Evolutionary conservation across 2,888 invertebrate genomes (phyloP).

Genomic region (Reticulitermes lucifugus): DNA sequence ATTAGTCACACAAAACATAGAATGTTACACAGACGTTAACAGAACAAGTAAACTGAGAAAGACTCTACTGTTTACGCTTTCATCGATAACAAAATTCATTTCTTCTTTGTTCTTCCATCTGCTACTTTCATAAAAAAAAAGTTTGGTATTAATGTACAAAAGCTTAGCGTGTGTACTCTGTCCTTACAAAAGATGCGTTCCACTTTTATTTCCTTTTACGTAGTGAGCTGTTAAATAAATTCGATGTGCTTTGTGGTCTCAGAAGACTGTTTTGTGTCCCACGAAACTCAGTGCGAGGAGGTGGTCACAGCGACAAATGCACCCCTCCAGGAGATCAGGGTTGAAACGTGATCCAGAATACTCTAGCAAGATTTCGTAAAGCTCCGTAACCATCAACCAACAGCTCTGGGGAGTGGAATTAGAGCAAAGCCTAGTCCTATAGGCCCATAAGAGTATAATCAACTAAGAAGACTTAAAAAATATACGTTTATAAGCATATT

Average conservation of each 20-base stretch:
- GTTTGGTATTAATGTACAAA: neutral
- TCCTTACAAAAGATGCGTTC: neutral
- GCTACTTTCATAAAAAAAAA: neutral
- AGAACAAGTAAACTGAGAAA: too few relatives aligned
- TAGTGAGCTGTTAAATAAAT: neutral
- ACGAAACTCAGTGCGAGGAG: neutral
- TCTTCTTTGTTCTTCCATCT: too few relatives aligned
- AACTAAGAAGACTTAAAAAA: neutral
- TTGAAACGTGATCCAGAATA: slow-evolving; percentile 20
- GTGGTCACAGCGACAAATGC: neutral
- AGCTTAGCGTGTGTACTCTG: neutral
- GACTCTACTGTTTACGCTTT: too few relatives aligned
- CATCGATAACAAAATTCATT: too few relatives aligned
- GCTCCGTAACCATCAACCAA: neutral
- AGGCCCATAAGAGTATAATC: neutral
- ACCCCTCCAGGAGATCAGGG: neutral
- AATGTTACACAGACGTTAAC: too few relatives aligned
- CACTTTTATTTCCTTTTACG: neutral
- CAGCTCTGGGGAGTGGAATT: neutral
- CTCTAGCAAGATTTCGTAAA: slow-evolving; percentile 8
- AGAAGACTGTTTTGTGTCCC: neutral
- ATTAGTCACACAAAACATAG: too few relatives aligned
- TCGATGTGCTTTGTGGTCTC: neutral
- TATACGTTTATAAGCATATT: neutral
- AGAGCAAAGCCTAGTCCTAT: neutral